These are phyloP conservation scores for Dyspetes luteomarginatus DNA, from an alignment of 2,888 invertebrate species.

Conservation along the genomic window DNA sequence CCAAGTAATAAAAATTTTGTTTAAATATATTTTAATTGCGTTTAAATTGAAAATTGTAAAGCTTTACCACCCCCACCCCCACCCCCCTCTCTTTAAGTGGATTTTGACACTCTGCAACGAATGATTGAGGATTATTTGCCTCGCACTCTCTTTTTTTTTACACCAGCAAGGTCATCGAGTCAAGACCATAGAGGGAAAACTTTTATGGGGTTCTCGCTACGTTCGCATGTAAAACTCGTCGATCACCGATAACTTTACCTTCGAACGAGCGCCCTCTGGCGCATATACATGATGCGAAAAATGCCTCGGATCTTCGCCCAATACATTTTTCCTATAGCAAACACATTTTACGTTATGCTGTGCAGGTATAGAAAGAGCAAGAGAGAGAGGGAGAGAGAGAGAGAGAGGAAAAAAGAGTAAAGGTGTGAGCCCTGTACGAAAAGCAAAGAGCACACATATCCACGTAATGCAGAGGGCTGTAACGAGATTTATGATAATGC, in stretches of 20 bases:
- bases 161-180: not conserved
- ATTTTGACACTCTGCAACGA: conserved; percentile 8
- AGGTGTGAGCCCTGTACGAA: too few relatives aligned
- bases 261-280: conserved; percentile 3
- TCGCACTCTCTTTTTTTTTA: not conserved
- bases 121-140: not conserved
- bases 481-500: conserved; percentile 68
- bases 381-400: not conserved
- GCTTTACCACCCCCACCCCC: too few relatives aligned
- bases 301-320: too few relatives aligned
- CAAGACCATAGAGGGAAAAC: conserved; percentile 2
- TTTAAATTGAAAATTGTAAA: too few relatives aligned
- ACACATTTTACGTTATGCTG: not conserved
- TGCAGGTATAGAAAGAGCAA: not conserved
- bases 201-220: conserved; percentile 4
- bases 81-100: too few relatives aligned
- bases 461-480: conserved; percentile 28
- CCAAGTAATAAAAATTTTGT: too few relatives aligned
- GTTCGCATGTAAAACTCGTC: conserved; percentile 47
- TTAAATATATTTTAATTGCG: too few relatives aligned
- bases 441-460: not conserved
- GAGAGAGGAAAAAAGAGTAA: too few relatives aligned
- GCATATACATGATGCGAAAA: conserved; percentile 12
- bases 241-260: conserved; percentile 50
- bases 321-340: too few relatives aligned